phyloP scores from a whole-genome alignment of 2,888 invertebrate species.

The Volucella zonaria region DNA sequence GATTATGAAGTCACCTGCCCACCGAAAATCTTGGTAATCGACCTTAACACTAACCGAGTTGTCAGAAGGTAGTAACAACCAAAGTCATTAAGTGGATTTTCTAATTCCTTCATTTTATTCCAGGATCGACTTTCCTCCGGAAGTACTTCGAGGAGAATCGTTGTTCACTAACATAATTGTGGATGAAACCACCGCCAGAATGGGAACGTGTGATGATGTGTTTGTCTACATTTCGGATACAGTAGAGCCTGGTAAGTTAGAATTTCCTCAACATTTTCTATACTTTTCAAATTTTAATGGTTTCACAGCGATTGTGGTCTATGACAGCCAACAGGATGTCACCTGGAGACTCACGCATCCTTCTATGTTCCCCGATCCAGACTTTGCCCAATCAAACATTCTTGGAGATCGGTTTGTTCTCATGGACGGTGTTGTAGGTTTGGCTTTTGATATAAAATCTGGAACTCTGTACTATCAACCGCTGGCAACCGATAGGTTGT shows the following conservation, averaged over 20 bases:
- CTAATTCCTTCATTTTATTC: conserved; percentile 78
- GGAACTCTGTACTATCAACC: conserved; percentile 87
- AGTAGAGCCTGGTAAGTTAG: conserved; percentile 88
- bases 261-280: not conserved
- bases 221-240: conserved; percentile 92
- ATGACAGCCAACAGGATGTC: conserved; percentile 88
- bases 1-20: conserved; percentile 87
- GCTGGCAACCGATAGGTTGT: conserved; percentile 86
- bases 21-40: conserved; percentile 91
- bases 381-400: conserved; percentile 89
- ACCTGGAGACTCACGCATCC: conserved; percentile 92
- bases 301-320: conserved; percentile 80
- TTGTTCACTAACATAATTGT: conserved; percentile 91
- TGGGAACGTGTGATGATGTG: conserved; percentile 88
- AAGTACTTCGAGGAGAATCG: conserved; percentile 89
- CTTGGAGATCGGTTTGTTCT: conserved; percentile 86
- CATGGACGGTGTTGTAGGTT: conserved; percentile 88
- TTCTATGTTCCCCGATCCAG: conserved; percentile 93
- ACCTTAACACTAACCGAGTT: conserved; percentile 88
- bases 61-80: conserved; percentile 81
- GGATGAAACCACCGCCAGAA: conserved; percentile 87
- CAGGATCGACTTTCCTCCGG: conserved; percentile 89
- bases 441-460: conserved; percentile 85
- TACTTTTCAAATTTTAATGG: not conserved
- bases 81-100: conserved; percentile 63